Base-by-base conservation (phyloP, 2,797 vertebrate species). In the Neopelma chrysocephalum region DNA sequence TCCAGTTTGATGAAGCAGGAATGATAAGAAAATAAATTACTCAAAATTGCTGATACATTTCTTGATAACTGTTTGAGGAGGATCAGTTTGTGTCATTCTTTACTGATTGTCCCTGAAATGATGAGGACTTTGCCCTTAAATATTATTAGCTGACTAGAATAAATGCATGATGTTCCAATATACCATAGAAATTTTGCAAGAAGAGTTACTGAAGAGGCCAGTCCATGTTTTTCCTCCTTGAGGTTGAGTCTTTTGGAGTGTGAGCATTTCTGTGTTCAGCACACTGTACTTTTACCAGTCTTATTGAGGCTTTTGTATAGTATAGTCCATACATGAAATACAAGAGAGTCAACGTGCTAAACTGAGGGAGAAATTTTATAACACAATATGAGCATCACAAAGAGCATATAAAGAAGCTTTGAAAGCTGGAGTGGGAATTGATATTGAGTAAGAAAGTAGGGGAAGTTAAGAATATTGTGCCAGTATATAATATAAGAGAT, bases 351-450 rank as follows among this genome's bases (percentile, higher is more conserved):
- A 81, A 86, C 0, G 12, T 48, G 64, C 8, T 7, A 48, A 65
- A 60, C 42, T 36, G 85, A 77, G 78, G 62, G 48, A 51, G 40
- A 68, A 58, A 50, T 80, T 86, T 81, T 70, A 7, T 66, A 86
- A 53, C 14, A 10, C 19, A 34, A 5, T 75, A 34, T 75, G 61
- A 87, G 32, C 7, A 3, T 71, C 3, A 6, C 34, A 81, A 26
- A 78, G 71, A 85, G 11, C 29, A 15, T 69, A 57, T 71, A 81
- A 91, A 96, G 64, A 18, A 78, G 40, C 47, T 86, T 73, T 83
- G 69, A 88, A 75, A 86, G 45, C 76, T 87, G 25, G 51, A 69
- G 27, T 72, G 62, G 83, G 81, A 92, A 68, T 87, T 94, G 53
- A 65, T 81, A 22, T 2, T 78, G 79, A 89, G 70, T 66, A 62